Evolutionary conservation across 2,113 vertebrate genomes (phyloP).

Genomic region (Pangasianodon gigas): DNA sequence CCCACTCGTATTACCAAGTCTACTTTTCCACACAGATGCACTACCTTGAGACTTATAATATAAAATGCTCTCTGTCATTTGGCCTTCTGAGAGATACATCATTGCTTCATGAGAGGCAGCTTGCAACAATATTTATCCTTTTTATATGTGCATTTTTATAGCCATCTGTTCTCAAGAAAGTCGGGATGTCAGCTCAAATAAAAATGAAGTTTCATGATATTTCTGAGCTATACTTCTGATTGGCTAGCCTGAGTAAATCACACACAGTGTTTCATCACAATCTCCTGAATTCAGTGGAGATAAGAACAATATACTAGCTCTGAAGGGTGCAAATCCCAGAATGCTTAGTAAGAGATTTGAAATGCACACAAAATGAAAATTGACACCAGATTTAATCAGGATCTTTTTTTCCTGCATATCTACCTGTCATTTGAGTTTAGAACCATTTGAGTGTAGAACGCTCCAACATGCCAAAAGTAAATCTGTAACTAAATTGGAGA

Average conservation of each 20-base stretch:
- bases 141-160: conserved; percentile 45
- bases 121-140: conserved; percentile 21
- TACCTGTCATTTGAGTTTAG: conserved; percentile 15
- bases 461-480: conserved; percentile 5
- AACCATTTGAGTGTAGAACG: not conserved
- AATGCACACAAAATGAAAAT: not conserved
- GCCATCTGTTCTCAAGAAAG: conserved; percentile 36
- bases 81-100: conserved; percentile 23
- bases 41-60: conserved; percentile 9
- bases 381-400: conserved; percentile 22
- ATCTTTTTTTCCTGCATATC: not conserved
- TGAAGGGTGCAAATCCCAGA: not conserved
- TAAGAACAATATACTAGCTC: not conserved
- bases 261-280: conserved; percentile 5
- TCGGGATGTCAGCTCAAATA: conserved; percentile 1
- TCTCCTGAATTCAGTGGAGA: not conserved
- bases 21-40: conserved; percentile 30
- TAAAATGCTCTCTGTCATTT: conserved; percentile 18
- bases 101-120: conserved; percentile 31
- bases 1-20: not conserved
- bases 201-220: not conserved
- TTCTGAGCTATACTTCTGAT: not conserved
- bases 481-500: conserved; percentile 9
- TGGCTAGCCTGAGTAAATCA: not conserved
- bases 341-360: not conserved